phyloP scores from a whole-genome alignment of 1,140 invertebrate species.

The Dinothrombium tinctorium region DNA sequence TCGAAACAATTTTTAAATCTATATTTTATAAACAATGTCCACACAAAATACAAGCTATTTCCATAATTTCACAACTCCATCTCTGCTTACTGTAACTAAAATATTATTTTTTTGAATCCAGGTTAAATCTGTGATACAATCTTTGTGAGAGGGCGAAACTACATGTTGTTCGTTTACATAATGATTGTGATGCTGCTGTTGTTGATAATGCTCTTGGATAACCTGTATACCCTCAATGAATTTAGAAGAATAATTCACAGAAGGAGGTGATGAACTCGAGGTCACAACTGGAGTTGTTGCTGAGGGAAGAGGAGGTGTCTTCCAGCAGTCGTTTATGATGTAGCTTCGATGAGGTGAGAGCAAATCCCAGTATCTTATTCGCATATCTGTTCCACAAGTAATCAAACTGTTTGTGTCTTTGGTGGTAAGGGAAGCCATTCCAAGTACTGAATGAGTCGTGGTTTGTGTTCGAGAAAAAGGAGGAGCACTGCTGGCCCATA shows the following conservation, averaged over 20 bases:
- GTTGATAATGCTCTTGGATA: constrained; percentile 5
- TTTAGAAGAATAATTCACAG: constrained; percentile 18
- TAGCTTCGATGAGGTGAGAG: constrained; percentile 49
- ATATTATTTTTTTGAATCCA: too few relatives aligned
- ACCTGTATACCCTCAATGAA: constrained; percentile 5
- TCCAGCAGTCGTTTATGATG: constrained; percentile 32
- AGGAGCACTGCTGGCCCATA: constrained; percentile 49
- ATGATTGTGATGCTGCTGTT: too few relatives aligned
- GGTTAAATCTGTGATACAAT: too few relatives aligned
- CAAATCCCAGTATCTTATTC: constrained; percentile 71
- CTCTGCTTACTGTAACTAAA: too few relatives aligned
- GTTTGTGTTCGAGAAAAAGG: constrained; percentile 32
- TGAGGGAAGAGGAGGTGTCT: constrained; percentile 22
- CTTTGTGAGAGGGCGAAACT: too few relatives aligned
- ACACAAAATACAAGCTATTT: too few relatives aligned
- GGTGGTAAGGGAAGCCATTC: constrained; percentile 28
- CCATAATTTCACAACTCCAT: too few relatives aligned
- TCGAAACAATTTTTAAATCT: too few relatives aligned
- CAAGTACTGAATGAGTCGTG: constrained; percentile 36
- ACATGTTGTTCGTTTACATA: too few relatives aligned
- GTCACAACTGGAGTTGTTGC: constrained; percentile 3
- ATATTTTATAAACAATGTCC: too few relatives aligned
- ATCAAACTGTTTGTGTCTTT: constrained; percentile 26
- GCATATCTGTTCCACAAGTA: constrained; percentile 71
- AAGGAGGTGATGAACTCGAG: not conserved